Evolutionary conservation across 2,888 invertebrate species (phyloP), one percentile per base, ranked within the genome.

Genomic region (Drosophila maculinotata): DNA sequence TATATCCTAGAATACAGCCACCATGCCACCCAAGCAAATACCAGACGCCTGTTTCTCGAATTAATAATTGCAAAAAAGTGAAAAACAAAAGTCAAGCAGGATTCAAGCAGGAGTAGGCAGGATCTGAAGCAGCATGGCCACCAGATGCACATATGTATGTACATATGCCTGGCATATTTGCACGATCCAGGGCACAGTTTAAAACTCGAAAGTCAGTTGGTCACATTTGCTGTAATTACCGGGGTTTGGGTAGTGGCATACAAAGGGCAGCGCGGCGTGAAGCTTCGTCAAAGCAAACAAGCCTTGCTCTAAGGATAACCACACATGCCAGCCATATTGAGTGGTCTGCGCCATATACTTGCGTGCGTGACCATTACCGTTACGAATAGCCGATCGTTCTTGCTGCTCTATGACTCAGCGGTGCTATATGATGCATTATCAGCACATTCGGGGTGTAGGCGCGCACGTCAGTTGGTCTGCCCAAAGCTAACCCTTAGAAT

Each of bases 301-400:
- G 30, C 14, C 31, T 42, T 17, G 51, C 64, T 31, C 36, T 31
- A 5, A 69, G 69, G 63, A 72, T 45, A 69, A 28, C 39, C 53
- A 63, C 83, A 84, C 64, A 69, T 86, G 83, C 41, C 58, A 39
- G 53, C 57, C 83, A 84, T 65, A 63, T 82, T 86, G n/a, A n/a
- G n/a, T n/a, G n/a, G n/a, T n/a, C n/a, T n/a, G n/a, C n/a, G n/a
- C n/a, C n/a, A n/a, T n/a, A 59, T 76, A 73, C 73, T 78, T 69
- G 73, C 80, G 80, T 81, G 80, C 84, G 70, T 84, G 81, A 84
- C 81, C 85, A 79, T 84, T 81, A 81, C 76, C 85, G 82, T 84
- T 81, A 81, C 76, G 70, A 83, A 82, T 10, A 25, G 4, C 48
- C 9, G n/a, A n/a, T n/a, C n/a, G n/a, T n/a, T n/a, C n/a, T n/a